Evolutionary conservation across 2,797 vertebrate genomes (phyloP).

Genomic region (Yasuhikotakia modesta): DNA sequence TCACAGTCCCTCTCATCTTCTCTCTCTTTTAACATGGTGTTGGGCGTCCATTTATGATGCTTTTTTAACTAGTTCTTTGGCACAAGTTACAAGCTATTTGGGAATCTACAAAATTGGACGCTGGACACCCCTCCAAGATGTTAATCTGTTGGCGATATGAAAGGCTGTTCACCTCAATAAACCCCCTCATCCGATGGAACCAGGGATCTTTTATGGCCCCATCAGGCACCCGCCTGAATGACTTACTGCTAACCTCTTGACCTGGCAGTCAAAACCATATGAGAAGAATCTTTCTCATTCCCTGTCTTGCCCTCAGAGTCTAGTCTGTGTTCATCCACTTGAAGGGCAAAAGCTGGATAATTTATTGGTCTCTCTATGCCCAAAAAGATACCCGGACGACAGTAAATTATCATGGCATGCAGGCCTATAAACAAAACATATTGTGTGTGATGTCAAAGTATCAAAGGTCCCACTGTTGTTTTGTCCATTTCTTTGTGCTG

Average conservation of each 20-base stretch:
- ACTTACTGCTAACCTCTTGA: slow-evolving; percentile 79
- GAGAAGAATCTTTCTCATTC: slow-evolving; percentile 70
- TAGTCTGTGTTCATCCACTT: background rate
- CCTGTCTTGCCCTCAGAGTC: slow-evolving; percentile 27
- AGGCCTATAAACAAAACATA: slow-evolving; percentile 3
- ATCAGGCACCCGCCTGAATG: slow-evolving; percentile 78
- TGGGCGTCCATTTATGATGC: slow-evolving; percentile 78
- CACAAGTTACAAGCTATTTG: slow-evolving; percentile 79
- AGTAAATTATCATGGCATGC: slow-evolving; percentile 26
- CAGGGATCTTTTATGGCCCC: slow-evolving; percentile 76
- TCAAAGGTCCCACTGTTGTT: slow-evolving; percentile 14
- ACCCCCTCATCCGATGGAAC: slow-evolving; percentile 69
- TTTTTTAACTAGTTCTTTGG: slow-evolving; percentile 78
- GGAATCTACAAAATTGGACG: slow-evolving; percentile 78
- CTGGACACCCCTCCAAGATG: slow-evolving; percentile 77
- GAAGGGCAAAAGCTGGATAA: slow-evolving; percentile 20
- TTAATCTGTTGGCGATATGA: slow-evolving; percentile 81
- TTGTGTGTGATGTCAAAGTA: slow-evolving; percentile 7
- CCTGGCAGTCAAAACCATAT: slow-evolving; percentile 78
- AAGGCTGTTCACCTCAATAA: slow-evolving; percentile 78
- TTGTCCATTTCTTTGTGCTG: slow-evolving; percentile 10
- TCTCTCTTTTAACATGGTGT: slow-evolving; percentile 82
- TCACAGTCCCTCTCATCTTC: slow-evolving; percentile 65
- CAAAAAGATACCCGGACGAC: slow-evolving; percentile 37
- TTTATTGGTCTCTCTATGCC: slow-evolving; percentile 10